Conservation (phyloP, 2,113 vertebrate genomes). For the Puntigrus tetrazona region DNA sequence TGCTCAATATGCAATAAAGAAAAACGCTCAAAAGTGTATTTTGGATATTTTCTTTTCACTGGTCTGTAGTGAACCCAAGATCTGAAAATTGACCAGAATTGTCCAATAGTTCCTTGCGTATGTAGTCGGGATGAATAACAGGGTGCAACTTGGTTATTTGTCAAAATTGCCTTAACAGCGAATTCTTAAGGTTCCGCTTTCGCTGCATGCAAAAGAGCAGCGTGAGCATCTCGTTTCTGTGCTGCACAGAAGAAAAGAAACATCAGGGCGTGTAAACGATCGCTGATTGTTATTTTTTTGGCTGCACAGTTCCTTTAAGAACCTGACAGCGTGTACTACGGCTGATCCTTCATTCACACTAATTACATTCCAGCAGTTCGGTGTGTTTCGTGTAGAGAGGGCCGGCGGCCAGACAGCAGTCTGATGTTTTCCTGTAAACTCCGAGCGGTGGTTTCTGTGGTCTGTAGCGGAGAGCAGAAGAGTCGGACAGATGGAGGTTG, state of each 20-base stretch:
- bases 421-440: slow-evolving; percentile 26
- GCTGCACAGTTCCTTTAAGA: background rate
- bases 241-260: background rate
- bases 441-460: slow-evolving; percentile 21
- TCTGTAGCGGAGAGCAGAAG: background rate
- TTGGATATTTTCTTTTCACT: background rate
- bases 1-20: background rate
- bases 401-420: background rate
- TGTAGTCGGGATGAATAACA: background rate
- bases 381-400: background rate
- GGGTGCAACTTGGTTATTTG: background rate
- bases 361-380: background rate
- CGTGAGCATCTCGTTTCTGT: background rate
- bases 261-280: background rate
- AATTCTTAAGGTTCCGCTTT: background rate
- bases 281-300: background rate
- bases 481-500: slow-evolving; percentile 1
- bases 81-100: background rate
- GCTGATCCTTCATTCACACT: background rate
- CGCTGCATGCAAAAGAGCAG: background rate
- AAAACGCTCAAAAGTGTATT: background rate
- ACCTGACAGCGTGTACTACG: background rate
- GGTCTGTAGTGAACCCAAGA: background rate
- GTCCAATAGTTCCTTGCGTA: background rate
- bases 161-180: background rate